A percentile compares a stretch with the other conserved stretches of the same genome.
phyloP scores from a whole-genome alignment of 2,797 vertebrate species.

The Lophotriccus pileatus region DNA sequence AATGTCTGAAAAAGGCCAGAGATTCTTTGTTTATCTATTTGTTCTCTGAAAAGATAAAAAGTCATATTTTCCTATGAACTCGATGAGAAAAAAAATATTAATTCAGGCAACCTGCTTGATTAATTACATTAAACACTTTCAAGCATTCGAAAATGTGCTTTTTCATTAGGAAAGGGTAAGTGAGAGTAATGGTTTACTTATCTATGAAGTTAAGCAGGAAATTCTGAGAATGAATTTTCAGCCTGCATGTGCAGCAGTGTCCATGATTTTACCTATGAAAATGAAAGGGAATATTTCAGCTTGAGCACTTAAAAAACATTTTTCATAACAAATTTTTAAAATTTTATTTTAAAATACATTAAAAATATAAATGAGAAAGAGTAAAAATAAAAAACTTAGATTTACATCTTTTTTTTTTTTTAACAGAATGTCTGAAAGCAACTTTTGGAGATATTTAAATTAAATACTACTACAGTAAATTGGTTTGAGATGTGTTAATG shows the following conservation, averaged over 20 bases:
- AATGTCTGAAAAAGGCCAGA: background rate
- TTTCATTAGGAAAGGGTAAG: background rate
- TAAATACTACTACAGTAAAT: background rate
- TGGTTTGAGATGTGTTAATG: background rate
- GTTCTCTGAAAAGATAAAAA: background rate
- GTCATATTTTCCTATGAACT: background rate
- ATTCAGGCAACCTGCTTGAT: accelerated
- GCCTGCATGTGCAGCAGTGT: background rate
- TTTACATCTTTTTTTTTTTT: background rate
- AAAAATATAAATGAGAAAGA: background rate
- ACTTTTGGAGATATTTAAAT: background rate
- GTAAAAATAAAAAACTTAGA: background rate
- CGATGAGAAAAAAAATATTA: background rate
- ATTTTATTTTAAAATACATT: accelerated
- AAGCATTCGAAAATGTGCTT: background rate
- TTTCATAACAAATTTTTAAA: accelerated
- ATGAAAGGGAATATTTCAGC: background rate
- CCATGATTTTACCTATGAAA: background rate
- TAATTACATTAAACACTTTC: background rate
- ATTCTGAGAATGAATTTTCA: background rate
- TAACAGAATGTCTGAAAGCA: background rate
- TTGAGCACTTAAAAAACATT: background rate
- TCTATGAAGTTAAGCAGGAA: background rate
- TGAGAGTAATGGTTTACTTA: background rate
- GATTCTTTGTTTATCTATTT: background rate